phyloP scores from a whole-genome alignment of 1,140 invertebrate genomes.

The Oedothorax gibbosus region DNA sequence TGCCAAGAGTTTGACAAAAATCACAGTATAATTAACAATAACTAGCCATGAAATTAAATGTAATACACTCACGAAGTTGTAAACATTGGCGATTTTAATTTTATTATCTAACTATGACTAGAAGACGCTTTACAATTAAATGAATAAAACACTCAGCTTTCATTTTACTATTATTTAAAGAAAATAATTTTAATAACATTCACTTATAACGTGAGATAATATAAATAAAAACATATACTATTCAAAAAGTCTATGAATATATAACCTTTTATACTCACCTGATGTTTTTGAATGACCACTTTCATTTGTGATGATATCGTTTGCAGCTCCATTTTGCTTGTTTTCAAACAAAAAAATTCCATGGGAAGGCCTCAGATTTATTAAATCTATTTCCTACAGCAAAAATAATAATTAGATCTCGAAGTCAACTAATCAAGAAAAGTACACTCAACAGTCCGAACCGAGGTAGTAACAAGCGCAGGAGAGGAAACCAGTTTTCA shows the following conservation, averaged over 20 bases:
- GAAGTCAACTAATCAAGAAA: slow-evolving; percentile 53
- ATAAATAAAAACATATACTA: too few relatives aligned
- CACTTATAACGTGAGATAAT: too few relatives aligned
- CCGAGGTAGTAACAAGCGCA: neutral
- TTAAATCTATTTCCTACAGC: neutral
- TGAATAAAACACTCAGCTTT: too few relatives aligned
- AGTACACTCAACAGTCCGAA: slow-evolving; percentile 61
- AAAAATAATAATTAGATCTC: slow-evolving; percentile 15
- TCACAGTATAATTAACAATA: too few relatives aligned
- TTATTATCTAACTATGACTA: too few relatives aligned
- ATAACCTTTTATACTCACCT: slow-evolving; percentile 64
- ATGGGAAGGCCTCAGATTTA: neutral
- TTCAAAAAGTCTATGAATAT: neutral
- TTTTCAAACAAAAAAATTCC: neutral
- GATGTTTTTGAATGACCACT: slow-evolving; percentile 68
- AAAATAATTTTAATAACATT: too few relatives aligned
- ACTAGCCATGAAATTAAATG: too few relatives aligned
- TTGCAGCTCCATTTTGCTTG: slow-evolving; percentile 65
- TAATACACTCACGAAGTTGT: too few relatives aligned
- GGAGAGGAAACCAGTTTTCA: slow-evolving; percentile 23
- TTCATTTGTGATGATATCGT: slow-evolving; percentile 67
- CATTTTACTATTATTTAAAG: too few relatives aligned
- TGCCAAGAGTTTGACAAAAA: too few relatives aligned
- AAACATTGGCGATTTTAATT: too few relatives aligned
- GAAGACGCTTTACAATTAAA: too few relatives aligned